phyloP scores from a whole-genome alignment of 2,113 vertebrate genomes.

The Pelobates fuscus region DNA sequence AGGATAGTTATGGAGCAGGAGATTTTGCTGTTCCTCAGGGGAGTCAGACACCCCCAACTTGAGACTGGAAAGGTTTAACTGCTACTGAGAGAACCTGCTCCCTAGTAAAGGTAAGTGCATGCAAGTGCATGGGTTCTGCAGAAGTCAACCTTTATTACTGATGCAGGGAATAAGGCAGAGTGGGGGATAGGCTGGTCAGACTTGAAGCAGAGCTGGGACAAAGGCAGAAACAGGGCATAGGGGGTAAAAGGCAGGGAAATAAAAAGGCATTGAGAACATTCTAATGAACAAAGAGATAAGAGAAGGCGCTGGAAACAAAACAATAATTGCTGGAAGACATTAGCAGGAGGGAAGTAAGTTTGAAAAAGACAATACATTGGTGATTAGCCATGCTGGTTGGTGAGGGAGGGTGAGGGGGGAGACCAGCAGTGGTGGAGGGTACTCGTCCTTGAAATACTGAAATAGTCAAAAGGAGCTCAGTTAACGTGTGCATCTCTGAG shows the following conservation, averaged over 20 bases:
- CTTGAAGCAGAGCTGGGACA: conserved; percentile 10
- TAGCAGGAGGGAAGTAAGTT: not conserved
- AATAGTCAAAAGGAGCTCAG: conserved; percentile 19
- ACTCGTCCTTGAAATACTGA: conserved; percentile 25
- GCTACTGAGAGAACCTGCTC: not conserved
- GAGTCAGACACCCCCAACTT: conserved; percentile 9
- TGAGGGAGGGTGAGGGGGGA: no score
- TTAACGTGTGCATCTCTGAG: not conserved
- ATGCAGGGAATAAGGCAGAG: not conserved
- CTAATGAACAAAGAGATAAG: conserved; percentile 25
- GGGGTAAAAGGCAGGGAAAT: not conserved
- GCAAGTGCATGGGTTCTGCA: not conserved
- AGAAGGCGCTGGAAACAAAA: conserved; percentile 17
- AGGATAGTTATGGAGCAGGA: conserved; percentile 25
- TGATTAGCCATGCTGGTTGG: conserved; percentile 26
- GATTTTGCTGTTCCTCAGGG: conserved; percentile 29
- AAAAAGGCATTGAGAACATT: not conserved
- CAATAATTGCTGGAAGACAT: conserved; percentile 5
- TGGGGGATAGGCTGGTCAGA: not conserved
- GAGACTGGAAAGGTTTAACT: conserved; percentile 4
- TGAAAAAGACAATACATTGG: conserved; percentile 17
- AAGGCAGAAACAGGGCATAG: conserved; percentile 15
- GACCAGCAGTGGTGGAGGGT: conserved; percentile 15
- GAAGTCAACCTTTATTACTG: not conserved
- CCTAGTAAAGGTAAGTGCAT: conserved; percentile 24